Evolutionary conservation across 92 coral and sea anemone species (phyloP).

Genomic region (Epizoanthus stellaris): DNA sequence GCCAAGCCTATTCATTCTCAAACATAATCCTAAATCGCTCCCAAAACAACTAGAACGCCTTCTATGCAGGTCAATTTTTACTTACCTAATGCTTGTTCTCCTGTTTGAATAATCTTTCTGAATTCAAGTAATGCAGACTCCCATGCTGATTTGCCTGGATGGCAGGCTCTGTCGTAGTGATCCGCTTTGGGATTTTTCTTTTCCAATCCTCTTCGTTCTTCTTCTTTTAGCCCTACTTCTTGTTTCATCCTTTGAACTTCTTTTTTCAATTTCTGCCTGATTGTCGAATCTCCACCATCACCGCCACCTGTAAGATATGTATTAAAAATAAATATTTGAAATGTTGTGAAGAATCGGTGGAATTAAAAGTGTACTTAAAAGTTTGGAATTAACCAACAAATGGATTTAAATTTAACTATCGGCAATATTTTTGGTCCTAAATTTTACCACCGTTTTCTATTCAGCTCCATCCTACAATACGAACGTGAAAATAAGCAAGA

Average conservation of each 20-base stretch:
- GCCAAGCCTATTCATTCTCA: too few relatives aligned
- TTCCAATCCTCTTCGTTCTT: conserved; percentile 9
- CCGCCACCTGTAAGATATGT: not conserved
- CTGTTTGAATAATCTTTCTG: not conserved
- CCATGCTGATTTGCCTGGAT: not conserved
- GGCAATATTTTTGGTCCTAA: too few relatives aligned
- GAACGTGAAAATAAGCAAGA: too few relatives aligned
- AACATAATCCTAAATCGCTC: too few relatives aligned
- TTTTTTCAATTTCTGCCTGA: not conserved
- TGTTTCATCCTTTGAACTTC: conserved; percentile 16
- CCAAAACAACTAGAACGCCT: too few relatives aligned
- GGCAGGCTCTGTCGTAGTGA: not conserved
- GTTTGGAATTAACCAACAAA: too few relatives aligned
- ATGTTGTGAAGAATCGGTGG: too few relatives aligned
- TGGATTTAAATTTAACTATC: too few relatives aligned
- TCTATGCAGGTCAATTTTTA: not conserved
- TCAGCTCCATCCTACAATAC: too few relatives aligned
- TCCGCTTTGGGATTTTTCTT: not conserved
- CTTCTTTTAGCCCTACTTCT: conserved; percentile 6
- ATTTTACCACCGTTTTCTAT: too few relatives aligned
- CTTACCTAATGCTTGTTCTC: conserved; percentile 9
- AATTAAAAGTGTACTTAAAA: too few relatives aligned
- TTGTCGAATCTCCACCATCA: not conserved
- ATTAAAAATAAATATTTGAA: too few relatives aligned
- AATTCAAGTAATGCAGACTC: conserved; percentile 9